Conservation (phyloP, 1,140 invertebrate genomes). For the Saxidomus purpurata region DNA sequence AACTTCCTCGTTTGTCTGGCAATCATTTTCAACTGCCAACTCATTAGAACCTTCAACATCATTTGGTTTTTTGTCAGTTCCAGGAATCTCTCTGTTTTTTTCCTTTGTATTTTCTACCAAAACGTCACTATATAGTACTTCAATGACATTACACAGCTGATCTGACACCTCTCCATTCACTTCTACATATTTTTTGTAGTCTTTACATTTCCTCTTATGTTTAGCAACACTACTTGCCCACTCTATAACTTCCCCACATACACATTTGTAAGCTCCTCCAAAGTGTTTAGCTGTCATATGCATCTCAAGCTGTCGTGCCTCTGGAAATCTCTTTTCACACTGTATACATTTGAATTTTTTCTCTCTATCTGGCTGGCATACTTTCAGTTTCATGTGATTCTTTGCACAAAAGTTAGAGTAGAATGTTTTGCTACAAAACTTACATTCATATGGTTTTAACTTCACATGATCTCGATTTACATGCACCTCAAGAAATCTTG, state of each 20-base stretch:
- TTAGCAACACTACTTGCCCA: constrained; percentile 1
- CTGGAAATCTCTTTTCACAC: constrained; percentile 1
- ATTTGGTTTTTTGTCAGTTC: no score
- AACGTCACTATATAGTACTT: background rate
- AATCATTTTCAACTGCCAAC: no score
- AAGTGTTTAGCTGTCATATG: constrained; percentile 4
- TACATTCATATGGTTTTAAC: background rate
- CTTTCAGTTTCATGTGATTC: background rate
- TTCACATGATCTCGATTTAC: constrained; percentile 8
- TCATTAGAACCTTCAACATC: no score
- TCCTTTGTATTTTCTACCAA: no score
- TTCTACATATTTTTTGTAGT: background rate
- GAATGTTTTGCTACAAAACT: background rate
- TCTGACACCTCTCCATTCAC: background rate
- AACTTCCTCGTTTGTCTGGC: no score
- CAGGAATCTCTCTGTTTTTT: no score
- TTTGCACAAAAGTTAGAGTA: background rate
- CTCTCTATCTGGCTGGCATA: background rate
- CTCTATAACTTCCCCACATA: background rate
- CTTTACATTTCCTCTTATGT: constrained; percentile 16
- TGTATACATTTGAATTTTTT: constrained; percentile 9
- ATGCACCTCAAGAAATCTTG: background rate
- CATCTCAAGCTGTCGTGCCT: background rate
- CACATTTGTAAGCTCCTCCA: background rate
- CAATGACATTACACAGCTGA: background rate